A percentile compares a stretch with the other conserved stretches of the same genome.
Conservation (phyloP, 2,113 vertebrate species). For the Loxodonta africana region DNA sequence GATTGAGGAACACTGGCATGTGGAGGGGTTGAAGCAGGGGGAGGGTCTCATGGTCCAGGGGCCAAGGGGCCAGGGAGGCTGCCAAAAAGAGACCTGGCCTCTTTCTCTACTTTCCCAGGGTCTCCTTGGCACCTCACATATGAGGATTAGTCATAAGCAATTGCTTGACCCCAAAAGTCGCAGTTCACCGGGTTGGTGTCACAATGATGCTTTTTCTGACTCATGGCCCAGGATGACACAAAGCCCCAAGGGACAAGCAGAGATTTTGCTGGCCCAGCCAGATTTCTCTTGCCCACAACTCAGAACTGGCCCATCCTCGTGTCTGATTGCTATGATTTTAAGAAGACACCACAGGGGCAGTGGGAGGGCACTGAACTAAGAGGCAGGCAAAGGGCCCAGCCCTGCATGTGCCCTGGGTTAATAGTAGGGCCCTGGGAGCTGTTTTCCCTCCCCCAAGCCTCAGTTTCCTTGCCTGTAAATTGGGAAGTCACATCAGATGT, state of each 20-base stretch:
- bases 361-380: background rate
- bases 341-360: background rate
- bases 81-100: background rate
- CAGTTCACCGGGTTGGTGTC: background rate
- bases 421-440: background rate
- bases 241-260: background rate
- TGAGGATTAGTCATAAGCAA: conserved; percentile 9
- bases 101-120: conserved; percentile 19
- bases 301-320: background rate
- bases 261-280: background rate
- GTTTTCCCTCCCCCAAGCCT: background rate
- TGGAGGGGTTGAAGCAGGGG: background rate
- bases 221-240: background rate
- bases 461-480: background rate
- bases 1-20: too few species aligned
- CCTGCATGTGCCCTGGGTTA: fast-evolving
- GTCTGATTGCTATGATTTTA: background rate
- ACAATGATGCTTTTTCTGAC: conserved; percentile 38
- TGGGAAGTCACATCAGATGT: background rate
- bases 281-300: background rate
- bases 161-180: conserved; percentile 20
- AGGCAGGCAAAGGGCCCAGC: background rate
- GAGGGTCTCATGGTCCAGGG: background rate
- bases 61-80: background rate
- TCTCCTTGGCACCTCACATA: background rate